Base-by-base conservation (phyloP, 2,797 vertebrate species). In the Phrynocephalus forsythii region DNA sequence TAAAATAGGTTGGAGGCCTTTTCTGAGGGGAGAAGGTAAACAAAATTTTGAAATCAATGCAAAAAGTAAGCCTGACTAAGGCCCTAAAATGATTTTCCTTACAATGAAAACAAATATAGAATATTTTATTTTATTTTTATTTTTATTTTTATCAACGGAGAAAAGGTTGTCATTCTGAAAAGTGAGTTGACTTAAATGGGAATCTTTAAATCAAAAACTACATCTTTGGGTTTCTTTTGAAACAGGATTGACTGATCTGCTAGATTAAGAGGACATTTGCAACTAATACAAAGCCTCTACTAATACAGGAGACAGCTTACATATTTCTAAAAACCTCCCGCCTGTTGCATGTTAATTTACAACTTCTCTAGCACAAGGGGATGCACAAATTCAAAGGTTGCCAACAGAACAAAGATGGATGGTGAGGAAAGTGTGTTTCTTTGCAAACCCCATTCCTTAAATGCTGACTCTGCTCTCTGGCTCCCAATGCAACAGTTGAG, bases 401-500 rank as follows among this genome's bases (percentile, higher is more conserved):
- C 76, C 90, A 92, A 88, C 9, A 1, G 68, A 82, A 63, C 75
- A 60, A 75, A 24, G 15, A 2, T 22, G 16, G 56, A 16, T 24
- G 1, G 1, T 11, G 11, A 89, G 67, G 22, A 16, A 20, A 67
- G 69, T 2, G 18, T 2, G 18, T 28, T 18, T 86, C 81, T 80
- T 81, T 11, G 48, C 76, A 87, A 85, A n/a, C 87, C 78, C 22
- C 22, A 66, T 90, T 75, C 56, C 28, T 77, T 28, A 56, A 88
- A 76, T 0, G 0, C 68, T 77, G 73, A 91, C 80, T 3, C 52
- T 3, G 28, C 79, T 88, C 73, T 63, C n/a, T 71, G 48, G 26
- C 88, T 81, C 30, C 86, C 87, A 86, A 3, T 18, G 89, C 87
- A 94, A 90, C 72, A 88, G 85, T 79, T 91, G 82, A 68, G 86